Base-by-base conservation (phyloP, 2,888 invertebrate genomes). In the Eretmocerus hayati region DNA sequence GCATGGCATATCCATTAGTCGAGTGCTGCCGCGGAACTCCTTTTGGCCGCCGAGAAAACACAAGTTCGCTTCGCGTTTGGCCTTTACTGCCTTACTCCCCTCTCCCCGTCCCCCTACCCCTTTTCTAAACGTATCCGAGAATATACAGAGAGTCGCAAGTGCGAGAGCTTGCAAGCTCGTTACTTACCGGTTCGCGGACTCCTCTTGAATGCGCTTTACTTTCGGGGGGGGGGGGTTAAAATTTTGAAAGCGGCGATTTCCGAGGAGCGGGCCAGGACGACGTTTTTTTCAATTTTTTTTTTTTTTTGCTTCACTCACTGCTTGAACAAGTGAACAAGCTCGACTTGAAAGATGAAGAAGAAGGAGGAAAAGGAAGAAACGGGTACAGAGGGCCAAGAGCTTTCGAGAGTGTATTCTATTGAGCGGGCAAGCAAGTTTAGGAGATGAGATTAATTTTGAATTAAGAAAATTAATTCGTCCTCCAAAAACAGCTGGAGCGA, bases 1-100 rank as follows among this genome's bases (percentile, higher is more conserved):
- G 68, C 66, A 70, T n/a, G n/a, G n/a, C n/a, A n/a, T n/a, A n/a
- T 69, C 71, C 71, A 71, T 71, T 71, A 71, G 70, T 65, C 67
- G 64, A 69, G 67, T 67, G 65, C 66, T 63, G 59, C 58, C 59
- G 54, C 58, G 59, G 60, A 62, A 62, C 63, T 65, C 64, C 63
- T 65, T 65, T 65, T 65, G 59, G 59, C 63, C 62, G 62, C 63
- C 62, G 58, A 60, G 60, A 60, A 62, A 64, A 62, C 62, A 60
- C 59, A 60, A 59, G 56, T 61, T 61, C 60, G 54, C 23, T 49
- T 46, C 42, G 46, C 50, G 42, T 43, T 45, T 45, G 51, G 42
- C 50, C 49, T 52, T 53, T 46, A 37, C 51, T 46, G 44, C 39
- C n/a, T n/a, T n/a, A n/a, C n/a, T n/a, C n/a, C n/a, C n/a, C n/a